Evolutionary conservation across 2,888 invertebrate species (phyloP), one percentile per base, ranked within the genome.

Genomic region (Tholera decimalis): DNA sequence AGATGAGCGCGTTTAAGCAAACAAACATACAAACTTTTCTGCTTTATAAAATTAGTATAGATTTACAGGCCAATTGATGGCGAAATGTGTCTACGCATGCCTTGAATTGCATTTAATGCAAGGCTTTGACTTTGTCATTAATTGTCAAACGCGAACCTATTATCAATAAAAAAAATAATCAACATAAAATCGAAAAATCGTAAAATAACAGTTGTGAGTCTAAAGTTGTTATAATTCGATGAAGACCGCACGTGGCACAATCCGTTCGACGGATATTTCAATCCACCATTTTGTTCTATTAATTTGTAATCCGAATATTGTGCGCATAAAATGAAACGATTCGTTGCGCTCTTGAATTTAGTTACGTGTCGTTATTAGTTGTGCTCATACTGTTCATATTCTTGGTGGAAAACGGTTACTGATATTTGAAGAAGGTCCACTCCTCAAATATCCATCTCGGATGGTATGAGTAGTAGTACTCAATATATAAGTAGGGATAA

Each of bases 361-460:
- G 91, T 92, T 92, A 92, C 93, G 92, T 93, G 92, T 92, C 86
- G 85, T 87, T 90, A 91, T 93, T 92, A 92, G 88, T 83, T 66
- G 71, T 79, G 65, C 73, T 82, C 83, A 81, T 83, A 64, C 47
- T 64, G 75, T 55, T 49, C 68, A 68, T 62, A 28, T 44, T 68
- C 62, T 55, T 41, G 13, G 24, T 9, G 24, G 30, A 13, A 37
- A 51, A 28, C 55, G 6, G 8, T 1, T 9, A 47, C 24, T 8
- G 13, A 28, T 1, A 4, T n/a, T 33, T 7, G 26, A 1, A 75
- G 55, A 69, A 75, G 75, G 30, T 8, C 3, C 46, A 73, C 8
- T 67, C 4, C 8, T 9, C 3, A 22, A 39, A 9, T n/a, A n/a
- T n/a, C n/a, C n/a, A n/a, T n/a, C n/a, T n/a, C n/a, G n/a, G n/a